Evolutionary conservation across 1,140 invertebrate species (phyloP).

Genomic region (Drosophila tropicalis): DNA sequence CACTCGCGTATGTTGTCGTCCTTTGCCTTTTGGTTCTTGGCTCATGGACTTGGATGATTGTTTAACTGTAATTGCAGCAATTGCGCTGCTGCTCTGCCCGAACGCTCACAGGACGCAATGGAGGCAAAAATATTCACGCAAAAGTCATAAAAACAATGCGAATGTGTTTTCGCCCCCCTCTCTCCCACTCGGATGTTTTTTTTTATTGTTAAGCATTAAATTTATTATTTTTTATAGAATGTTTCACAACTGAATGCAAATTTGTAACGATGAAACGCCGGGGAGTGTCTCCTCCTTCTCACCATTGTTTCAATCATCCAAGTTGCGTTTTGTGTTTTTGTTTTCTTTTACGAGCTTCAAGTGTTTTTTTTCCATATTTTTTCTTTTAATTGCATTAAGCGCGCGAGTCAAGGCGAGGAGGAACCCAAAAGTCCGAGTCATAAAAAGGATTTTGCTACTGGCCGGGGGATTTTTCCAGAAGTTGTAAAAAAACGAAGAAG

Average conservation of each 20-base stretch:
- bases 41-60: constrained; percentile 60
- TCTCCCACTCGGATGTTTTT: constrained; percentile 30
- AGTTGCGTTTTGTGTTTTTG: constrained; percentile 3
- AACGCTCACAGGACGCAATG: neutral
- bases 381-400: constrained; percentile 65
- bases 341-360: constrained; percentile 54
- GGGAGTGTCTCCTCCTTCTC: neutral
- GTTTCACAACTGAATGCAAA: constrained; percentile 81
- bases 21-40: constrained; percentile 38
- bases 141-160: constrained; percentile 78
- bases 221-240: constrained; percentile 82
- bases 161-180: constrained; percentile 30
- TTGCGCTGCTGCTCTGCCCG: constrained; percentile 31
- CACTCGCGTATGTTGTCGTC: constrained; percentile 5
- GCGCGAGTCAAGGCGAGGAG: neutral
- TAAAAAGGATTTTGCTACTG: constrained; percentile 54
- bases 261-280: constrained; percentile 37
- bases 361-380: constrained; percentile 31
- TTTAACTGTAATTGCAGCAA: constrained; percentile 76
- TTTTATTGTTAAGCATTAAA: constrained; percentile 79
- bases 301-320: constrained; percentile 41
- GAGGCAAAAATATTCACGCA: constrained; percentile 60
- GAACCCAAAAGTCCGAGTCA: constrained; percentile 39
- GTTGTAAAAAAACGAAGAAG: constrained; percentile 43
- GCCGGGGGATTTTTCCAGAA: constrained; percentile 50